Conservation (phyloP, 1,140 invertebrate species). For the Armadillidium nasatum region DNA sequence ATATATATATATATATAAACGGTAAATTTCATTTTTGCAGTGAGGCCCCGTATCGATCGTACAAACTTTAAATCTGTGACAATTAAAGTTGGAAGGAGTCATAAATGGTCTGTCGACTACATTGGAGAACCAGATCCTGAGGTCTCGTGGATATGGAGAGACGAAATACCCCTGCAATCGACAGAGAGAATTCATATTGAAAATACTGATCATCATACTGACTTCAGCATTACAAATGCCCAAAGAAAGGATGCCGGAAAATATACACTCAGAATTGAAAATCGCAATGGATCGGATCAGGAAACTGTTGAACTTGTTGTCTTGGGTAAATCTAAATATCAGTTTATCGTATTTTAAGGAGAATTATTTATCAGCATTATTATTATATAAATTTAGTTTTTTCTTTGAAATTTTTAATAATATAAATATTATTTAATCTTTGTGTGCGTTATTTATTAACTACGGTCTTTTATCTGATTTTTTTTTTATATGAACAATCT, state of each 20-base stretch:
- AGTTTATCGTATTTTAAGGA: background rate
- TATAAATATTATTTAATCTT: background rate
- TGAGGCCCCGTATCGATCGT: conserved; percentile 62
- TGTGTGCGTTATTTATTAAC: no score
- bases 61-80: conserved; percentile 78
- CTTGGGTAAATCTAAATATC: conserved; percentile 61
- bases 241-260: conserved; percentile 83
- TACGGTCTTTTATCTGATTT: no score
- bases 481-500: no score
- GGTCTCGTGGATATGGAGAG: conserved; percentile 77
- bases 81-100: conserved; percentile 81
- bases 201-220: conserved; percentile 84
- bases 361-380: background rate
- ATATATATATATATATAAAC: background rate
- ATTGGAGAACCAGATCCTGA: conserved; percentile 81
- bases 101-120: conserved; percentile 89
- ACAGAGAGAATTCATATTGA: conserved; percentile 78
- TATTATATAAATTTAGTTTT: conserved; percentile 19
- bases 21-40: conserved; percentile 23
- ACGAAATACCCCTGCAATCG: conserved; percentile 69
- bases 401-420: background rate
- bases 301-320: conserved; percentile 89
- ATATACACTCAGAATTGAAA: conserved; percentile 83
- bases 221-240: conserved; percentile 76
- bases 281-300: conserved; percentile 79